A percentile compares a stretch with the other conserved stretches of the same genome.
These are phyloP conservation scores for Eira barbara DNA, from an alignment of 2,113 vertebrate species.

Conservation along the genomic window DNA sequence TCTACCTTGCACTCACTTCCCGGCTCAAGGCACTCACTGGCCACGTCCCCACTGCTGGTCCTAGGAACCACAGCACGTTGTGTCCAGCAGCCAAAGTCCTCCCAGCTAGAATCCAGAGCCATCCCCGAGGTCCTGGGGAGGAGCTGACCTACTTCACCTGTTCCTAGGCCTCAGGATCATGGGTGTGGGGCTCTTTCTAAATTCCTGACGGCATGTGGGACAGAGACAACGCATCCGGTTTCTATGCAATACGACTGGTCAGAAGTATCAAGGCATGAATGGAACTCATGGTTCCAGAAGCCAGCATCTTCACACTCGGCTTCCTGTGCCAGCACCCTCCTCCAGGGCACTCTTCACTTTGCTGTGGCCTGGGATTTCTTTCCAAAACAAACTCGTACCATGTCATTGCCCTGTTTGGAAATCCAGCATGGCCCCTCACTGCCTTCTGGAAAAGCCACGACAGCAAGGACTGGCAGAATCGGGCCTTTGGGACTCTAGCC, in stretches of 20 bases:
- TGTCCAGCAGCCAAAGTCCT: background rate
- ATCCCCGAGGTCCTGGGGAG: background rate
- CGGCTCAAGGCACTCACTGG: background rate
- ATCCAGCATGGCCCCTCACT: background rate
- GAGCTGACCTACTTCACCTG: background rate
- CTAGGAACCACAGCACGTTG: background rate
- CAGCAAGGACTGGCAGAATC: background rate
- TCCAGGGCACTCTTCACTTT: background rate
- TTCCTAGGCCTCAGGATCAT: background rate
- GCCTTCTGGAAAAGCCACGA: background rate
- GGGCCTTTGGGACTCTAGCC: accelerated
- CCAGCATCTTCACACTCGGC: background rate
- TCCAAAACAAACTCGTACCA: background rate
- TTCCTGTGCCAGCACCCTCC: background rate
- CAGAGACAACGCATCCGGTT: background rate
- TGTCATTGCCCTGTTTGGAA: background rate
- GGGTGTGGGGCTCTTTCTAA: background rate
- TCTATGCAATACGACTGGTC: background rate
- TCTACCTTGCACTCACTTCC: background rate
- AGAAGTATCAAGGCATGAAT: background rate
- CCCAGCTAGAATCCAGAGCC: background rate
- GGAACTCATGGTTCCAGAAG: background rate
- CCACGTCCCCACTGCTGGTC: background rate
- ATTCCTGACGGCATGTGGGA: background rate
- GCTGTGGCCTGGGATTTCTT: background rate